These are phyloP conservation scores for Cephalotes varians DNA, from an alignment of 2,888 invertebrate species.

Conservation along the genomic window DNA sequence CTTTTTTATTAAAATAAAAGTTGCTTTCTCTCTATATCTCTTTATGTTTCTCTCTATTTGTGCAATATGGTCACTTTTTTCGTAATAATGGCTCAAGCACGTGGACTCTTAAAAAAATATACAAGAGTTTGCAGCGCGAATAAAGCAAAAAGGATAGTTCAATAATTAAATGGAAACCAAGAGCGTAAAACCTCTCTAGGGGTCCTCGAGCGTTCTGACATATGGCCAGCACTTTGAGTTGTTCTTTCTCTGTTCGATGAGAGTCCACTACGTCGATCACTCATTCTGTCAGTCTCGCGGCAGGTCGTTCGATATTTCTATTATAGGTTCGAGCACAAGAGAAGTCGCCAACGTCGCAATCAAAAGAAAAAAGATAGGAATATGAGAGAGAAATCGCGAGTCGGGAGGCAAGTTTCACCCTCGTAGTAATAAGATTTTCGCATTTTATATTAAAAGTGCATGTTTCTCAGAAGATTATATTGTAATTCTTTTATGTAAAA, in stretches of 20 bases:
- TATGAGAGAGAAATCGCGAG: conserved; percentile 9
- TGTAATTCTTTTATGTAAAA: not conserved
- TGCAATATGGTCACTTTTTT: not conserved
- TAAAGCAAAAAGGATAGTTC: conserved; percentile 9
- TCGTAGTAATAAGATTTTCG: conserved; percentile 8
- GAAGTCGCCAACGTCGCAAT: conserved; percentile 12
- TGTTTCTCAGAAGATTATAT: not conserved
- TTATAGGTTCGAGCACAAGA: conserved; percentile 29
- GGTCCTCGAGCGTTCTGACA: conserved; percentile 19
- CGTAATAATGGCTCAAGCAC: not conserved
- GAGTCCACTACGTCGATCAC: conserved; percentile 39
- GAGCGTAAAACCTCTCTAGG: conserved; percentile 34
- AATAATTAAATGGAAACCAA: conserved; percentile 51
- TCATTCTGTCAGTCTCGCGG: conserved; percentile 36
- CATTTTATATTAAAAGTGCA: not conserved
- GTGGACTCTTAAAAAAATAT: not conserved
- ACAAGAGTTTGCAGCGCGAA: not conserved
- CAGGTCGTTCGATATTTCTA: conserved; percentile 32
- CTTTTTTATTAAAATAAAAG: conserved; percentile 4
- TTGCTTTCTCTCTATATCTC: not conserved
- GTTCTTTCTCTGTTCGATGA: conserved; percentile 46
- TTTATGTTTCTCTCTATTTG: not conserved
- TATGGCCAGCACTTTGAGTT: conserved; percentile 37
- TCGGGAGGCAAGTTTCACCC: not conserved
- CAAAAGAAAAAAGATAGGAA: not conserved